Evolutionary conservation across 2,113 vertebrate species (phyloP), one percentile per base, ranked within the genome.

Genomic region (Atlantisia rogersi): DNA sequence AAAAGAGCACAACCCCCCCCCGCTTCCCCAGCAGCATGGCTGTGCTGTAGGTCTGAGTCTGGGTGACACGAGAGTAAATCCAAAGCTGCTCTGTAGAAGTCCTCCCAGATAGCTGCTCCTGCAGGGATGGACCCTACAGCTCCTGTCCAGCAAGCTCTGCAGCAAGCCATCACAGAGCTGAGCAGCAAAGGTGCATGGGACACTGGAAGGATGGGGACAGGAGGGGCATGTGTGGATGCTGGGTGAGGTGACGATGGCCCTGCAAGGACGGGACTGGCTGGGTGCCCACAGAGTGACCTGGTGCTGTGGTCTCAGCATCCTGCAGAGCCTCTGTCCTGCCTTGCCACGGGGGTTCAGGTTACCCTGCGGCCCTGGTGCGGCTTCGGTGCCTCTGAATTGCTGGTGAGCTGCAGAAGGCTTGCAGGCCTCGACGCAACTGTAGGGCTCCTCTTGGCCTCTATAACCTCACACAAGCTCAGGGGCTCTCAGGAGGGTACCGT

Each of bases 141-240:
- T 82, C 22, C 56, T 56, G 2, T 22, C 55, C 29, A 22, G 25
- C 35, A 5, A 11, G 21, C 31, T 15, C 29, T 2, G 0, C 6
- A 32, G 46, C 11, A 44, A n/a, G 24, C 2, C 12, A 31, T 28
- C 28, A 1, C 1, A 3, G 0, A 62, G 77, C 15, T 1, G 7
- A 52, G 53, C 53, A 24, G 39, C 9, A 59, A 29, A n/a, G 17
- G 5, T 22, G 15, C 15, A 1, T 0, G 2, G 52, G 59, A 29
- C 13, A 22, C 22, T 22, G 77, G 59, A 35, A 19, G 6, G 63
- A 19, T 46, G 48, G 52, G 48, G 40, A 21, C 26, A 26, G 71
- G 46, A 63, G 52, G 48, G 48, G 48, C 48, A 48, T 10, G 21
- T 20, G 21, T 2, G 8, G 53, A 24, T 79, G 58, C 70, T 12